Evolutionary conservation across 2,888 invertebrate species (phyloP).

Genomic region (Platerodrilus igneus): DNA sequence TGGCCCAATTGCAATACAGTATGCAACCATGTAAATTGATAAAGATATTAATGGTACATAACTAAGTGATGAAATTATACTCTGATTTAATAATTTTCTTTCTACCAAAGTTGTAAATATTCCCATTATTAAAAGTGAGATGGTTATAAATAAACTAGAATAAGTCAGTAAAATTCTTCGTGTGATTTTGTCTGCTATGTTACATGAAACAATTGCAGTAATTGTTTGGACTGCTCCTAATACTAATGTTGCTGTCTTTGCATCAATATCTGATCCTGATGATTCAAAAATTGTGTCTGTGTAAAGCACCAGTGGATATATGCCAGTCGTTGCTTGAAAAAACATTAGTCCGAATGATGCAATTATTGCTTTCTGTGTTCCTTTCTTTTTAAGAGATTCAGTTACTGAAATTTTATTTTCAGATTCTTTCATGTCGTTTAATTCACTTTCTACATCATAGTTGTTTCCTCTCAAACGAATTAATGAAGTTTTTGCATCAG

Average conservation of each 20-base stretch:
- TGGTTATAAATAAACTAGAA: slow-evolving; percentile 65
- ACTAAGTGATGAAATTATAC: slow-evolving; percentile 53
- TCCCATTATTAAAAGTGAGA: slow-evolving; percentile 66
- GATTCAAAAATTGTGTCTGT: slow-evolving; percentile 66
- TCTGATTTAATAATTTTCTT: slow-evolving; percentile 38
- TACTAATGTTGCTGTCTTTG: slow-evolving; percentile 68
- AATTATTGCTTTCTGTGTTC: slow-evolving; percentile 59
- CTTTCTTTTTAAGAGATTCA: slow-evolving; percentile 57
- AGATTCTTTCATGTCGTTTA: slow-evolving; percentile 54
- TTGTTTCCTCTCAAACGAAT: slow-evolving; percentile 67
- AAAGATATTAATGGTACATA: slow-evolving; percentile 74
- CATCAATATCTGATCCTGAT: slow-evolving; percentile 56
- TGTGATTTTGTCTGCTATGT: slow-evolving; percentile 77
- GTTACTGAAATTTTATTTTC: slow-evolving; percentile 51
- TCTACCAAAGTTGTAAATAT: slow-evolving; percentile 59
- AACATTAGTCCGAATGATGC: slow-evolving; percentile 79
- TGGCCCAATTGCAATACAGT: slow-evolving; percentile 80
- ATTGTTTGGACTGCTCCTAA: slow-evolving; percentile 77
- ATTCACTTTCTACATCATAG: slow-evolving; percentile 62
- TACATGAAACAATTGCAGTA: slow-evolving; percentile 68
- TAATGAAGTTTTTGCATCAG: slow-evolving; percentile 65
- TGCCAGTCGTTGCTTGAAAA: slow-evolving; percentile 82
- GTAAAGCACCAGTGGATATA: slow-evolving; percentile 81
- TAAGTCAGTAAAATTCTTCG: slow-evolving; percentile 69
- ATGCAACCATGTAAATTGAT: slow-evolving; percentile 72